A percentile compares a stretch with the other conserved stretches of the same genome.
phyloP scores from a whole-genome alignment of 2,113 vertebrate species.

The Ancistrus triradiatus region DNA sequence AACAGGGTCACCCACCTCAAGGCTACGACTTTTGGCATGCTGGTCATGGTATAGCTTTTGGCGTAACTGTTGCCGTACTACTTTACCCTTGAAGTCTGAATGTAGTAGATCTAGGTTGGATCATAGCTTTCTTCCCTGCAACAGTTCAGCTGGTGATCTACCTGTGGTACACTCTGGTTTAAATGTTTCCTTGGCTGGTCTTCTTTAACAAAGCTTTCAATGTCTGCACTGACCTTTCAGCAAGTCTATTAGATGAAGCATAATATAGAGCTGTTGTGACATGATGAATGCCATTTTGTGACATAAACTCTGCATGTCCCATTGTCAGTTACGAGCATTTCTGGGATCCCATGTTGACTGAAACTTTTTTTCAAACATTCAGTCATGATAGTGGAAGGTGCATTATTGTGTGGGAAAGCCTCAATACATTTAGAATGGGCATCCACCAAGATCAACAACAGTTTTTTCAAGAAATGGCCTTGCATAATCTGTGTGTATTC shows the following conservation, averaged over 20 bases:
- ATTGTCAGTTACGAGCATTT: conserved; percentile 10
- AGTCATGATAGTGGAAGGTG: conserved; percentile 2
- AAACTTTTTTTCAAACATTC: conserved; percentile 10
- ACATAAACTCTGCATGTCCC: background rate
- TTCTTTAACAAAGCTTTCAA: background rate
- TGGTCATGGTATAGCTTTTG: too few species aligned
- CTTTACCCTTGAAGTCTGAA: background rate
- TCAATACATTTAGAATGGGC: background rate
- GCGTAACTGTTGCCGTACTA: background rate
- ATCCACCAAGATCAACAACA: background rate
- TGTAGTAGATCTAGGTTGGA: background rate
- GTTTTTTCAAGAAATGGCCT: background rate
- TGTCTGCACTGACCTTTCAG: background rate
- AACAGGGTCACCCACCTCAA: too few species aligned
- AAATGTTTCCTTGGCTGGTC: background rate
- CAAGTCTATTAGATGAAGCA: conserved; percentile 8
- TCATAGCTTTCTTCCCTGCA: background rate
- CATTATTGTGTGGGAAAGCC: background rate
- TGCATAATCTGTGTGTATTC: background rate
- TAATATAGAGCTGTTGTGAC: background rate
- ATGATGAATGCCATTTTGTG: conserved; percentile 1
- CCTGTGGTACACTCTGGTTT: background rate
- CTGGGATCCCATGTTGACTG: conserved; percentile 7
- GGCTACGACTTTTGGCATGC: too few species aligned
- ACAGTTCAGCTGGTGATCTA: background rate